Evolutionary conservation across 2,113 vertebrate species (phyloP).

Genomic region (Apteryx mantelli): DNA sequence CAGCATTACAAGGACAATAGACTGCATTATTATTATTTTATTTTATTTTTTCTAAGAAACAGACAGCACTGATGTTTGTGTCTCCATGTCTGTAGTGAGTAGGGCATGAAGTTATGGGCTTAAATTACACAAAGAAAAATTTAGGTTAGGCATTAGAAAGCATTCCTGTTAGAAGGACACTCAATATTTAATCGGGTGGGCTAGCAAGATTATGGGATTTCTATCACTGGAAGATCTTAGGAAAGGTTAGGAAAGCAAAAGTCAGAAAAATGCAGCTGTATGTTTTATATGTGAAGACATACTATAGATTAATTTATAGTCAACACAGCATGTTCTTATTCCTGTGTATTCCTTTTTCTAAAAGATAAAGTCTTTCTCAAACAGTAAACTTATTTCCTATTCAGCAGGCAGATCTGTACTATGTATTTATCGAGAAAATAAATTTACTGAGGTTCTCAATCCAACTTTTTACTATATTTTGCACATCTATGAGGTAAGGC

Average conservation of each 20-base stretch:
- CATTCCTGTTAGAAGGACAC: not conserved
- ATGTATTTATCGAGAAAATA: not conserved
- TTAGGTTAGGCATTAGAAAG: not conserved
- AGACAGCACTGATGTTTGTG: not conserved
- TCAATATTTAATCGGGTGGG: conserved; percentile 14
- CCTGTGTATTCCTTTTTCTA: not conserved
- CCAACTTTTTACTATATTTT: not conserved
- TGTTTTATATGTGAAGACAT: not conserved
- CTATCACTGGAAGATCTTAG: not conserved
- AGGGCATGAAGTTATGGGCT: not conserved
- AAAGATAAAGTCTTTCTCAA: not conserved
- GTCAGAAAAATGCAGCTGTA: not conserved
- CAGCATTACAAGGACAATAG: not conserved
- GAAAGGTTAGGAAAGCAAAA: not conserved
- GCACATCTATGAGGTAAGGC: not conserved
- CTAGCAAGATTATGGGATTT: conserved; percentile 13
- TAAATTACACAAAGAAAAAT: not conserved
- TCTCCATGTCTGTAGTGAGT: not conserved
- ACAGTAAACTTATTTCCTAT: not conserved
- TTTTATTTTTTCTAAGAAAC: not conserved
- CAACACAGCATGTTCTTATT: not conserved
- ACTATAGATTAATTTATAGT: not conserved
- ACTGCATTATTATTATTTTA: not conserved
- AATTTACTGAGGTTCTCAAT: not conserved
- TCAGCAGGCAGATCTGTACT: not conserved